Evolutionary conservation across 1,140 invertebrate species (phyloP).

Genomic region (Lepidurus couesii): DNA sequence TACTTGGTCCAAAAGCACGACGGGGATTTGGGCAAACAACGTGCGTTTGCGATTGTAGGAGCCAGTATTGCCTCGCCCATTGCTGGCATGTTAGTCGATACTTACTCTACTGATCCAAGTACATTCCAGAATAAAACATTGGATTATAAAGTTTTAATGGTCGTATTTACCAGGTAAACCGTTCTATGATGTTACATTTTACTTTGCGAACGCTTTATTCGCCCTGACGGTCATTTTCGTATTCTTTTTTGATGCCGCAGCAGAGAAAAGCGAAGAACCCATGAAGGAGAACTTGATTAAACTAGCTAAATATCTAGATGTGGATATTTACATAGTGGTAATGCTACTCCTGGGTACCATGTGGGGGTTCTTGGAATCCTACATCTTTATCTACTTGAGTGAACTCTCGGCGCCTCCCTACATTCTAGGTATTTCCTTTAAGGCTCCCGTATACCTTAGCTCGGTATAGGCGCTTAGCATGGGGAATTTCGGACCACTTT

Average conservation of each 20-base stretch:
- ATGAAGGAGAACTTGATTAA: conserved; percentile 35
- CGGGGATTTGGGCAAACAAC: conserved; percentile 63
- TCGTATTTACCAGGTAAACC: conserved; percentile 54
- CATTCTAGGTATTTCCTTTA: conserved; percentile 53
- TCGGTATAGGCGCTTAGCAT: too few relatives aligned
- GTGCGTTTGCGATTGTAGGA: conserved; percentile 27
- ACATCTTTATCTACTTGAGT: conserved; percentile 73
- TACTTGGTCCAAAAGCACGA: conserved; percentile 72
- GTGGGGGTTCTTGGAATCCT: conserved; percentile 80
- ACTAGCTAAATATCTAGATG: conserved; percentile 48
- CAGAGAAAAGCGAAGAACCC: conserved; percentile 37
- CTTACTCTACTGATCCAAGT: background rate
- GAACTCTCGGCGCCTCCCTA: conserved; percentile 72
- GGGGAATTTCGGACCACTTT: too few relatives aligned
- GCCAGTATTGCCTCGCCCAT: background rate
- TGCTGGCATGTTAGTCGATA: background rate
- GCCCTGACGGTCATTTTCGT: conserved; percentile 55
- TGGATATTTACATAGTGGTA: conserved; percentile 69
- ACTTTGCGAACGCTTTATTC: conserved; percentile 63
- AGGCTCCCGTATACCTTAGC: too few relatives aligned
- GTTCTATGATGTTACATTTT: conserved; percentile 71
- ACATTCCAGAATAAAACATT: background rate
- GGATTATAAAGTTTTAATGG: background rate
- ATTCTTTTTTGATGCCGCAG: conserved; percentile 37
- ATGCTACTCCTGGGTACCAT: conserved; percentile 68